Conservation (phyloP, 35 echinoderm and acorn worm species). For the Holothuria glaberrima region DNA sequence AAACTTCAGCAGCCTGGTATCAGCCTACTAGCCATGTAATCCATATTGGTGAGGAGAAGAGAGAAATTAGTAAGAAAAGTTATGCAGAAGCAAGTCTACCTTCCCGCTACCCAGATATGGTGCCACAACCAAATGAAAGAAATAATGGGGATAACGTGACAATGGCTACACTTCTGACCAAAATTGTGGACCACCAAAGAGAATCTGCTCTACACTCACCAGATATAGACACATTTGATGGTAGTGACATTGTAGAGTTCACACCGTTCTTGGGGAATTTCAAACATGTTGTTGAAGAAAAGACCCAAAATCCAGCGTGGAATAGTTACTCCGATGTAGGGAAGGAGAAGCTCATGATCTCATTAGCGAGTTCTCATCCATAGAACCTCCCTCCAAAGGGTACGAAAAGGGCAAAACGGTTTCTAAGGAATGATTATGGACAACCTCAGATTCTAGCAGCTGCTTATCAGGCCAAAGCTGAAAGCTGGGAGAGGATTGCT, state of each 20-base stretch:
- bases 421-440: slow-evolving; percentile 51
- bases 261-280: slow-evolving; percentile 1
- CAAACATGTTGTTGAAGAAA: neutral
- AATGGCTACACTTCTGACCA: neutral
- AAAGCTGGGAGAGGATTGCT: slow-evolving; percentile 45
- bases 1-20: too few relatives aligned
- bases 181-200: slow-evolving; percentile 33
- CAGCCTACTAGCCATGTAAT: too few relatives aligned
- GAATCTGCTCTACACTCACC: neutral
- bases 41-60: neutral
- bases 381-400: neutral
- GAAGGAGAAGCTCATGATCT: neutral
- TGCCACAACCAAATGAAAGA: neutral
- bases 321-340: neutral
- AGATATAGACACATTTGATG: neutral
- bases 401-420: neutral
- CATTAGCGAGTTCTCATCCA: neutral
- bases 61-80: neutral
- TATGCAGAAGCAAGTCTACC: neutral
- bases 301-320: neutral
- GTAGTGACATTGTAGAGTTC: neutral
- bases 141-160: neutral
- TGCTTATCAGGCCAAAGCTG: slow-evolving; percentile 54
- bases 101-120: neutral
- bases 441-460: slow-evolving; percentile 41